Evolutionary conservation across 2,888 invertebrate genomes (phyloP).

Genomic region (Mythimna impura): DNA sequence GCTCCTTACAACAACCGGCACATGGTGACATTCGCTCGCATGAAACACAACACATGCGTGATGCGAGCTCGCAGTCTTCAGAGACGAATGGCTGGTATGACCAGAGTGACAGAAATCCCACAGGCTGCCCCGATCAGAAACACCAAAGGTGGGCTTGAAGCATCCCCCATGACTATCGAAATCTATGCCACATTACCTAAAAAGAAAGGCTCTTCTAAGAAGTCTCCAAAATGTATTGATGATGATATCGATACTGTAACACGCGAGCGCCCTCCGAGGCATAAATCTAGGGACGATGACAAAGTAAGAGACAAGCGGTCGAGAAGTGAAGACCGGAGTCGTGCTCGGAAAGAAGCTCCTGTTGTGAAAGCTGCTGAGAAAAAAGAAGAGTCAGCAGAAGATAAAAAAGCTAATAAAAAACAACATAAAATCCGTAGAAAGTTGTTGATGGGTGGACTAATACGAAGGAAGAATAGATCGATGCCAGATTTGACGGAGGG

Average conservation of each 20-base stretch:
- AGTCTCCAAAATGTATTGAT: slow-evolving; percentile 92
- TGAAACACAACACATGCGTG: slow-evolving; percentile 98
- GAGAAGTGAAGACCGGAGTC: slow-evolving; percentile 96
- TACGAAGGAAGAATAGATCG: slow-evolving; percentile 96
- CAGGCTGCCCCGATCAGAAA: slow-evolving; percentile 93
- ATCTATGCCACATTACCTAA: slow-evolving; percentile 98
- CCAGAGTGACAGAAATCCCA: slow-evolving; percentile 91
- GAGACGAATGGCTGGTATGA: slow-evolving; percentile 93
- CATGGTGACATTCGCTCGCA: slow-evolving; percentile 96
- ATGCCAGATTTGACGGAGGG: slow-evolving; percentile 97
- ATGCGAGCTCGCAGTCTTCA: slow-evolving; percentile 97
- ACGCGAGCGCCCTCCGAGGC: slow-evolving; percentile 93
- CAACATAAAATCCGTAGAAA: slow-evolving; percentile 97
- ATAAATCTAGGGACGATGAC: slow-evolving; percentile 93
- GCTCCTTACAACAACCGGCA: slow-evolving; percentile 98
- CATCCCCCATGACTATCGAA: slow-evolving; percentile 94
- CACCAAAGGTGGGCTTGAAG: slow-evolving; percentile 93
- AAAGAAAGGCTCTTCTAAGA: slow-evolving; percentile 93
- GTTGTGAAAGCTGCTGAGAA: slow-evolving; percentile 90
- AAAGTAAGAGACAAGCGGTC: slow-evolving; percentile 94
- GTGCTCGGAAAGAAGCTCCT: slow-evolving; percentile 93
- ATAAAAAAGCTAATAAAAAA: slow-evolving; percentile 95
- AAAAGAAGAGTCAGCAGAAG: slow-evolving; percentile 92
- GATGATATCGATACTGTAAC: slow-evolving; percentile 94
- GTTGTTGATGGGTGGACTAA: slow-evolving; percentile 96